Conservation (phyloP, 2,113 vertebrate genomes). For the Rhea pennata region DNA sequence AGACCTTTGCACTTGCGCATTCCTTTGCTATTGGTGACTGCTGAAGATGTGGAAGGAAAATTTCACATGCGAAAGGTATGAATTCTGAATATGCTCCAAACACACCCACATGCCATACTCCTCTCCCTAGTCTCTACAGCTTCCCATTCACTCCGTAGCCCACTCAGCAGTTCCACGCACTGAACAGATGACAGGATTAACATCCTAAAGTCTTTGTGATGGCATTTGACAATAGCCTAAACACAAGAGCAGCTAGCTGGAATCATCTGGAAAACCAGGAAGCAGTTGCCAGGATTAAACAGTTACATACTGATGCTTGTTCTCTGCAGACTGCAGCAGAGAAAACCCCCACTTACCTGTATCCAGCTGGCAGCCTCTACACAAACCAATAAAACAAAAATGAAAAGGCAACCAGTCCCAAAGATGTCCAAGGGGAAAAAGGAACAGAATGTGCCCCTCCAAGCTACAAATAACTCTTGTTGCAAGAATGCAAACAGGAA, state of each 20-base stretch:
- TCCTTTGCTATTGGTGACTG: background rate
- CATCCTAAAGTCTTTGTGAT: background rate
- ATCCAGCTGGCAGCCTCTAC: constrained; percentile 26
- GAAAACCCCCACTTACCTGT: background rate
- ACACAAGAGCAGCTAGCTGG: constrained; percentile 51
- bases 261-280: constrained; percentile 60
- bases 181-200: constrained; percentile 27
- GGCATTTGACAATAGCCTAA: background rate
- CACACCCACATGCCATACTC: background rate
- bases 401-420: background rate
- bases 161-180: constrained; percentile 24
- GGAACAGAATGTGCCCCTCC: background rate
- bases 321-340: constrained; percentile 38
- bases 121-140: background rate
- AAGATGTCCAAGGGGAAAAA: background rate
- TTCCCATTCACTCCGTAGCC: constrained; percentile 5
- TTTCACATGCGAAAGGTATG: background rate
- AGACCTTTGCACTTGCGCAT: background rate
- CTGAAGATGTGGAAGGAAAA: background rate
- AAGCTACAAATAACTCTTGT: background rate
- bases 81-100: background rate
- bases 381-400: background rate
- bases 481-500: background rate
- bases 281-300: constrained; percentile 41
- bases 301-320: background rate